Conservation (phyloP, 2,888 invertebrate species). For the Argyresthia albistria region DNA sequence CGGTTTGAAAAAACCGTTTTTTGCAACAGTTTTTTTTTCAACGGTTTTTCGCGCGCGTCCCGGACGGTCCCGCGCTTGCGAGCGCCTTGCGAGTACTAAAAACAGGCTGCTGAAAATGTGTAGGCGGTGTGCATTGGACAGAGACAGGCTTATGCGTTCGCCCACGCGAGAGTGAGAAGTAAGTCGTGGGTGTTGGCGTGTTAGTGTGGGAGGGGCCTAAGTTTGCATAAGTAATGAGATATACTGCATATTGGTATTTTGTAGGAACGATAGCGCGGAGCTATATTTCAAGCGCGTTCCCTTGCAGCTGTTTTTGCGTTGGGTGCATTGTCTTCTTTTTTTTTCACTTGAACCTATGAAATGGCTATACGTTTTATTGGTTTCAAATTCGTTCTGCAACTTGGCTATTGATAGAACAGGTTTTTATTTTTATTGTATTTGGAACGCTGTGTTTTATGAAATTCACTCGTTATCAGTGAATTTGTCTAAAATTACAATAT, state of each 20-base stretch:
- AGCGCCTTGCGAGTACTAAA: constrained; percentile 61
- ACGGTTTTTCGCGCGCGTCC: constrained; percentile 5
- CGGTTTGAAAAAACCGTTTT: background rate
- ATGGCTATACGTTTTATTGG: constrained; percentile 23
- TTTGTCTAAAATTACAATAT: no score
- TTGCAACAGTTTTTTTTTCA: constrained; percentile 3
- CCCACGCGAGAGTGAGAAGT: constrained; percentile 25
- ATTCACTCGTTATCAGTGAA: no score
- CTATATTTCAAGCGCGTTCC: constrained; percentile 44
- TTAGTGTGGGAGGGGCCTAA: constrained; percentile 38
- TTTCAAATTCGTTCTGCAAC: constrained; percentile 24
- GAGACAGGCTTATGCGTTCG: constrained; percentile 28
- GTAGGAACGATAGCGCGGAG: constrained; percentile 17
- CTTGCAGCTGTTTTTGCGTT: constrained; percentile 34
- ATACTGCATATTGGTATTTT: constrained; percentile 17
- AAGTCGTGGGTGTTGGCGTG: constrained; percentile 42
- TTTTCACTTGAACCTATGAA: constrained; percentile 31
- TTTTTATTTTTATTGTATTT: no score
- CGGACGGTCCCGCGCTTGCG: constrained; percentile 22
- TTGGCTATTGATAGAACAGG: no score
- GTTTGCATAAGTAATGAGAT: constrained; percentile 51
- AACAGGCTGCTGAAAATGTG: constrained; percentile 51
- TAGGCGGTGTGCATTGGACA: constrained; percentile 47
- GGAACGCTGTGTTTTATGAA: no score
- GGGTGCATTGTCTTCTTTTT: constrained; percentile 63